Conservation (phyloP, 2,888 invertebrate species). For the Eupithecia centaureata region DNA sequence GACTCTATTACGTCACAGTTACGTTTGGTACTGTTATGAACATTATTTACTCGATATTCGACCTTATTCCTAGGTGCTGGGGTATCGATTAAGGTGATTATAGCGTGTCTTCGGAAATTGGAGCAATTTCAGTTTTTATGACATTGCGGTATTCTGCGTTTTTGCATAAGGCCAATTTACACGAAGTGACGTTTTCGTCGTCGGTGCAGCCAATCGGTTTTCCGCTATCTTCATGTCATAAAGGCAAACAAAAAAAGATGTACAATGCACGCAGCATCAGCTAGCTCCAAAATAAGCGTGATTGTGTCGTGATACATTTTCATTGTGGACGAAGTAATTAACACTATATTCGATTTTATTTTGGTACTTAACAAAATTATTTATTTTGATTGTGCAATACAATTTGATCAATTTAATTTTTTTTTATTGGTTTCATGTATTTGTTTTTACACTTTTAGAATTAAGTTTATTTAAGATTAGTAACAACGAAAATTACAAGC, state of each 20-base stretch:
- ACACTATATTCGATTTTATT: background rate
- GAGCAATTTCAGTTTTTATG: constrained; percentile 30
- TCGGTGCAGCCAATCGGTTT: background rate
- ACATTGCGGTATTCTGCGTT: constrained; percentile 22
- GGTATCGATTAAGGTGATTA: constrained; percentile 10
- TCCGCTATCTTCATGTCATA: background rate
- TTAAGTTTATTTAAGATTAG: too few relatives aligned
- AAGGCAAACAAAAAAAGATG: background rate
- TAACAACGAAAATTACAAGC: too few relatives aligned
- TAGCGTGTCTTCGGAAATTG: constrained; percentile 22
- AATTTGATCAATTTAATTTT: too few relatives aligned
- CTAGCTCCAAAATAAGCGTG: background rate
- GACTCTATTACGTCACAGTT: constrained; percentile 23
- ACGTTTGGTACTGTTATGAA: constrained; percentile 21
- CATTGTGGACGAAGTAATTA: background rate
- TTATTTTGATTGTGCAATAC: too few relatives aligned
- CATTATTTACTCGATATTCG: constrained; percentile 8
- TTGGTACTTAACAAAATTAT: background rate
- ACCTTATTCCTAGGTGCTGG: constrained; percentile 14
- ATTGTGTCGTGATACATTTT: background rate
- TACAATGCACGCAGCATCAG: too few relatives aligned
- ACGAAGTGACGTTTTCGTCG: background rate
- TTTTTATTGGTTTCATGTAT: too few relatives aligned
- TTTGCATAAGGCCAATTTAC: constrained; percentile 15
- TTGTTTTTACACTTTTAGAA: too few relatives aligned